Evolutionary conservation across 2,888 invertebrate species (phyloP), one percentile per base, ranked within the genome.

Genomic region (Hypselothyrea guttata): DNA sequence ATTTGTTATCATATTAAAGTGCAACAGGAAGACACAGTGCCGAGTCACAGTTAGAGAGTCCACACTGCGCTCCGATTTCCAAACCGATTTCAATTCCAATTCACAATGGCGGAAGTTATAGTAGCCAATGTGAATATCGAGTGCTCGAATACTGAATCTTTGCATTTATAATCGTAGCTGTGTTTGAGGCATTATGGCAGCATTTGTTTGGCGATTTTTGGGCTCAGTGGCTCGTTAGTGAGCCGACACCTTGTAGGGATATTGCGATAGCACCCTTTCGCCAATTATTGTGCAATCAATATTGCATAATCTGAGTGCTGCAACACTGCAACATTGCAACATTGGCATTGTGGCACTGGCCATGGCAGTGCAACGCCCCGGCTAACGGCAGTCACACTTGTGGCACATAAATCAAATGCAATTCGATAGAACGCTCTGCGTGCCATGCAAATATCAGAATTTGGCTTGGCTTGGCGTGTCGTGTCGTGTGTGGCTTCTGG

Each of bases 1-100:
- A 86, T 86, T 86, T 86, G 85, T 86, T 86, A 86, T 86, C 87
- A 83, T 86, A 86, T 86, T 86, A 85, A 71, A 68, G 70, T 69
- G 81, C 75, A 71, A 64, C 71, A 83, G 63, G 73, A 68, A 73
- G 51, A 28, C 71, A 41, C 27, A 41, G 65, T 64, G 48, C 44
- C 37, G 33, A 52, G 75, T 52, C 67, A 76, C 62, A 68, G 70
- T 70, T 65, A 64, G 13, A 63, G 28, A 64, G 59, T 66, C 35
- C 22, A 41, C 40, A 49, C 38, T 37, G 31, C 46, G 45, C 44
- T 51, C 15, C 40, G 46, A 49, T 48, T 49, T 63, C 13, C 22
- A 8, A 2, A 13, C 30, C 34, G 16, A 52, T 58, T 63, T 52
- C 74, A 56, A 77, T 46, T 49, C 56, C 63, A 54, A 75, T 46